These are phyloP conservation scores for Eledona agricola DNA, from an alignment of 2,888 invertebrate species.

Conservation along the genomic window DNA sequence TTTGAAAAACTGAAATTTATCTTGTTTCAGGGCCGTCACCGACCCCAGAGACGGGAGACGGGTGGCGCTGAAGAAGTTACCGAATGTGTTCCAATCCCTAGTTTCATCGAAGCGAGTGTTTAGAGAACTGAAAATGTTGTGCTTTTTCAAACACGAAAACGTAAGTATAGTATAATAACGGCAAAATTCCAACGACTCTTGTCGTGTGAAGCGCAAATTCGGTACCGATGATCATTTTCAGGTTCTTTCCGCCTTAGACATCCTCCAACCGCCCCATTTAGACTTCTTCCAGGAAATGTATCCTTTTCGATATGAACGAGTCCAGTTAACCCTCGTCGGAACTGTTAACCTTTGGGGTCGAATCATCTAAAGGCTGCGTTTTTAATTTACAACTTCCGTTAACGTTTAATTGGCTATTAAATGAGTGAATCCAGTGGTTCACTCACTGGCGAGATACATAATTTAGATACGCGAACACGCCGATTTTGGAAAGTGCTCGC, in stretches of 20 bases:
- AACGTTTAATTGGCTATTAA: conserved; percentile 48
- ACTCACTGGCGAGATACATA: conserved; percentile 37
- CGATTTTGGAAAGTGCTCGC: background rate
- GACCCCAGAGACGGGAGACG: conserved; percentile 98
- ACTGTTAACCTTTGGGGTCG: conserved; percentile 38
- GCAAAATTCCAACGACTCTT: too few species aligned
- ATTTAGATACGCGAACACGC: conserved; percentile 27
- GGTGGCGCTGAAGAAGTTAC: conserved; percentile 99
- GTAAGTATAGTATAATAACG: too few species aligned
- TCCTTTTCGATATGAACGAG: conserved; percentile 70
- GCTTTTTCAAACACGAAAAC: conserved; percentile 99
- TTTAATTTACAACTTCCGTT: conserved; percentile 52
- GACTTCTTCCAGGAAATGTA: conserved; percentile 99
- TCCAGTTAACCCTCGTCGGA: conserved; percentile 30
- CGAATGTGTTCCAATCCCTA: conserved; percentile 99
- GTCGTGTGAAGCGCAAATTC: too few species aligned
- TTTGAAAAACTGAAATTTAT: too few species aligned
- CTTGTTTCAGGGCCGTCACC: conserved; percentile 93
- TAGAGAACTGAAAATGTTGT: conserved; percentile 98
- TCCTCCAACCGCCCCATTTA: conserved; percentile 97
- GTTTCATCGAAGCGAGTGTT: conserved; percentile 99
- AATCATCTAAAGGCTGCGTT: conserved; percentile 32
- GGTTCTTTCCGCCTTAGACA: conserved; percentile 98
- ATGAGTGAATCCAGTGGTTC: conserved; percentile 44
- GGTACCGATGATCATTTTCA: conserved; percentile 71